phyloP scores from a whole-genome alignment of 2,113 vertebrate genomes.

The Brachirus orientalis region DNA sequence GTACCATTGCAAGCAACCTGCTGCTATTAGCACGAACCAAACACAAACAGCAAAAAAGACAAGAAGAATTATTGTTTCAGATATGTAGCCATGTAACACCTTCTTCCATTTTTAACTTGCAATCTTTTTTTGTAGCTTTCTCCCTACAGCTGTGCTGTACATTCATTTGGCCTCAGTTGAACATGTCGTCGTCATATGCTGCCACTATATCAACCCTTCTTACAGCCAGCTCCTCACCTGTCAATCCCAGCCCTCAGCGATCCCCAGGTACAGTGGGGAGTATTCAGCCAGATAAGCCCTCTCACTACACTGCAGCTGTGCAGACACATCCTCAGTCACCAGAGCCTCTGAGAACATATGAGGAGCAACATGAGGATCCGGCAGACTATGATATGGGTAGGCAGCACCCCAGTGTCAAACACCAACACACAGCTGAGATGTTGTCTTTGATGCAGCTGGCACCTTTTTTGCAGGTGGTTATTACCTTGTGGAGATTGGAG shows the following conservation, averaged over 20 bases:
- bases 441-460: neutral
- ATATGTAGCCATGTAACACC: neutral
- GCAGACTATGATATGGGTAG: constrained; percentile 75
- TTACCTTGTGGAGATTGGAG: constrained; percentile 72
- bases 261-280: neutral
- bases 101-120: neutral
- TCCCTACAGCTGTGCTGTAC: neutral
- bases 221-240: constrained; percentile 15
- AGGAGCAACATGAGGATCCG: constrained; percentile 78
- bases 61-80: neutral
- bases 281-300: neutral
- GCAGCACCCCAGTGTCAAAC: neutral
- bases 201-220: constrained; percentile 69
- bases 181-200: constrained; percentile 76
- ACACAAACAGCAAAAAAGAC: neutral
- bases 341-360: constrained; percentile 41
- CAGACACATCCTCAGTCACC: neutral
- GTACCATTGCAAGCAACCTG: constrained; percentile 52
- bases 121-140: constrained; percentile 14
- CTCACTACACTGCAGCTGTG: constrained; percentile 6
- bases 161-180: constrained; percentile 19
- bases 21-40: constrained; percentile 12
- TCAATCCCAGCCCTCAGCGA: constrained; percentile 8
- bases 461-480: constrained; percentile 74
- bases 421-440: neutral